These are phyloP conservation scores for Sandelia bainsii DNA, from an alignment of 2,797 vertebrate genomes.

Conservation along the genomic window DNA sequence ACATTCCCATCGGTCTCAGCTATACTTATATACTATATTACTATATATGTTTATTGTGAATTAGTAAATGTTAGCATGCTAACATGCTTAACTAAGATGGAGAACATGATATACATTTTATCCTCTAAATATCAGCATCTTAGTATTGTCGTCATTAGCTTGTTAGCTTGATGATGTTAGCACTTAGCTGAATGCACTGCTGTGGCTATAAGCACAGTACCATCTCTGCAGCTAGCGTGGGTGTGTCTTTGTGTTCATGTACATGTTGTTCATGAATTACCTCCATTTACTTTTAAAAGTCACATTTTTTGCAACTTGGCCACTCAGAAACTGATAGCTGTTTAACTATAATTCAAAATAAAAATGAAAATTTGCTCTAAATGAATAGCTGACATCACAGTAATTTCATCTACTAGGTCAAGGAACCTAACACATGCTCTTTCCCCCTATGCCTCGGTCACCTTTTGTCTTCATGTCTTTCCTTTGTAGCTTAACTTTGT, in stretches of 20 bases:
- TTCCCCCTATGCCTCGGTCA: slow-evolving; percentile 21
- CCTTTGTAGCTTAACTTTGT: slow-evolving; percentile 59
- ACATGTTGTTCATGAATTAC: background rate
- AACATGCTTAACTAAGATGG: background rate
- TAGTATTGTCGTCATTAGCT: background rate
- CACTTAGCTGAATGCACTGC: background rate
- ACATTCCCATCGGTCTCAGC: background rate
- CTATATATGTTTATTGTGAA: background rate
- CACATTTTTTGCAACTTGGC: background rate
- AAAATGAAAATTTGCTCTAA: background rate
- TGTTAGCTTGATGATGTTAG: background rate
- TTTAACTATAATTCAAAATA: background rate
- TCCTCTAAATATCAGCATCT: background rate
- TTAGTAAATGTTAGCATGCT: slow-evolving; percentile 3
- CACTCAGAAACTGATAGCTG: background rate
- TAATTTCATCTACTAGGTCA: slow-evolving; percentile 25
- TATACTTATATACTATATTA: too few species aligned
- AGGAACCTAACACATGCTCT: slow-evolving; percentile 1
- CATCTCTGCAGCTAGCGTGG: background rate
- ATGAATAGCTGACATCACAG: background rate
- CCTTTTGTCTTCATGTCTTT: slow-evolving; percentile 48
- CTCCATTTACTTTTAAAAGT: slow-evolving; percentile 2
- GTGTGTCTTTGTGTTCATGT: background rate
- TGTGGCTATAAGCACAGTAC: background rate
- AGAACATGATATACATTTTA: background rate